Conservation (phyloP, 1,140 invertebrate species). For the Eufriesea mexicana region DNA sequence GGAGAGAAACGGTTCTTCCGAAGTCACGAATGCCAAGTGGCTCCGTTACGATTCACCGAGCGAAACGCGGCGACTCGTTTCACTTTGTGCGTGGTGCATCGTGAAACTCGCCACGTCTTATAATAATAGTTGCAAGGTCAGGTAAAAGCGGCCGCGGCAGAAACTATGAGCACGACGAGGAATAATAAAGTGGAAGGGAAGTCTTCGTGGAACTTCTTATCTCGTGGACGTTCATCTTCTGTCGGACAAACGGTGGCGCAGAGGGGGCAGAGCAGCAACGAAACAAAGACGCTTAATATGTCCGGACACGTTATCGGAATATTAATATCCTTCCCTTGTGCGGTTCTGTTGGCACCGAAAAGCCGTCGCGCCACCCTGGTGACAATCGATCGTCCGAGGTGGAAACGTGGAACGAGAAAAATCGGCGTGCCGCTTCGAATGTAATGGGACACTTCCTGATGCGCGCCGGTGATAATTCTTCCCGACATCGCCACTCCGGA, state of each 20-base stretch:
- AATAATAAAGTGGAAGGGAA: conserved; percentile 47
- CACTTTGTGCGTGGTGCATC: conserved; percentile 24
- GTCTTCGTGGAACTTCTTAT: conserved; percentile 53
- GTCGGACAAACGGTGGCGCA: background rate
- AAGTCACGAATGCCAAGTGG: background rate
- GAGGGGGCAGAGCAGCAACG: background rate
- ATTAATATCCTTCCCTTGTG: conserved; percentile 43
- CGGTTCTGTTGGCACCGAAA: background rate
- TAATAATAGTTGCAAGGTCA: conserved; percentile 41
- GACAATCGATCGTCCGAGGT: conserved; percentile 40
- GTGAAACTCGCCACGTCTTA: conserved; percentile 39
- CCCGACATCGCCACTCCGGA: conserved; percentile 7
- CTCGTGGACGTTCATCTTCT: conserved; percentile 47
- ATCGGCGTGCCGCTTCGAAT: conserved; percentile 19
- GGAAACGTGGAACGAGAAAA: conserved; percentile 40
- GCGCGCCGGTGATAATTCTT: conserved; percentile 40
- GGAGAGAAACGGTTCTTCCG: background rate
- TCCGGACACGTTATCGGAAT: conserved; percentile 55
- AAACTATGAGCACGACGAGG: conserved; percentile 15
- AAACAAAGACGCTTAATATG: conserved; percentile 42
- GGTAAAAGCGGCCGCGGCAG: background rate
- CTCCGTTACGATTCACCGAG: background rate
- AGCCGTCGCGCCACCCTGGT: conserved; percentile 6
- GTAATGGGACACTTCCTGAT: conserved; percentile 45
- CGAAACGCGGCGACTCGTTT: conserved; percentile 7